Percentiles rank a stretch among this genome's conserved stretches.
Conservation (phyloP, 2,113 vertebrate genomes). For the Lasiurus cinereus region DNA sequence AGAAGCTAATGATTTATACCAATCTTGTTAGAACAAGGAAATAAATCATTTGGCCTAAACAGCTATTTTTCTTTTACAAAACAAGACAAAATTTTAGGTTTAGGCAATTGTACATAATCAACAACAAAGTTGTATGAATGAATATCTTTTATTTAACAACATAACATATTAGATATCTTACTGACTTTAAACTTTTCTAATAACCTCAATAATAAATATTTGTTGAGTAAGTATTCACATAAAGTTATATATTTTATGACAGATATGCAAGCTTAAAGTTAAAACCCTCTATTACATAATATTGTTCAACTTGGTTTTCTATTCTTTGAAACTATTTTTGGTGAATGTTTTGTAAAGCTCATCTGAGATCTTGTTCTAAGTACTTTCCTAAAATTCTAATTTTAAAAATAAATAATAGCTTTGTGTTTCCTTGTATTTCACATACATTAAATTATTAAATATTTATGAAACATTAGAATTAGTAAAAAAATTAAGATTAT, state of each 20-base stretch:
- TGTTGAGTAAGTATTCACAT: background rate
- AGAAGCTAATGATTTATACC: slow-evolving; percentile 26
- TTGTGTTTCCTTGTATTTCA: background rate
- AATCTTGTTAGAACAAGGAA: background rate
- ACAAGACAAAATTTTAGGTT: background rate
- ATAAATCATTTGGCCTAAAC: background rate
- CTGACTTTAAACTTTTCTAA: background rate
- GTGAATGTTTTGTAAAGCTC: slow-evolving; percentile 34
- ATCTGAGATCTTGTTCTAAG: background rate
- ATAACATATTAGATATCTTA: background rate
- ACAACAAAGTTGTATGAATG: background rate
- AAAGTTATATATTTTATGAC: background rate
- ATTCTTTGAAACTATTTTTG: background rate
- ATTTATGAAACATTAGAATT: background rate
- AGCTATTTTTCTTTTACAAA: slow-evolving; percentile 8
- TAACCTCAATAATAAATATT: slow-evolving; percentile 6
- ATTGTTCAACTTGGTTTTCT: background rate
- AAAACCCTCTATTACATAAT: background rate
- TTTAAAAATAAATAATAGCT: background rate
- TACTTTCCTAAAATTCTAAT: slow-evolving; percentile 17
- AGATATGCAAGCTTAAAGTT: background rate
- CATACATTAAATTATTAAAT: background rate
- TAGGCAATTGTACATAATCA: background rate
- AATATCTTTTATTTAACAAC: background rate
- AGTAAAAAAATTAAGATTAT: background rate